phyloP scores from a whole-genome alignment of 2,888 invertebrate species.

The Drosophila buzzatii region DNA sequence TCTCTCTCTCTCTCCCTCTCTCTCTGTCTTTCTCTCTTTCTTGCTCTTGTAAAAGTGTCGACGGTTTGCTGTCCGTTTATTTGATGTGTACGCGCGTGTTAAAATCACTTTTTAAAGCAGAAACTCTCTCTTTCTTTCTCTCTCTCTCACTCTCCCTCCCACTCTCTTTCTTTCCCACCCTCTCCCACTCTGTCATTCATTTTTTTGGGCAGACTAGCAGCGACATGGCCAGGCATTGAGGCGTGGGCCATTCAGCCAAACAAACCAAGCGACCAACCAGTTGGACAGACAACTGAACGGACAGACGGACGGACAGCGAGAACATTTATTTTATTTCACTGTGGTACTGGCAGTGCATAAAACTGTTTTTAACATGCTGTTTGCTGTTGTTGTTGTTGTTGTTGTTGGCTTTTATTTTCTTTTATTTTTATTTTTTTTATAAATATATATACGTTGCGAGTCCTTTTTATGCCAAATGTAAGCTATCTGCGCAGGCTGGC shows the following conservation, averaged over 20 bases:
- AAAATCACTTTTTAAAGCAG: constrained; percentile 74
- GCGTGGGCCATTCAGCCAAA: constrained; percentile 63
- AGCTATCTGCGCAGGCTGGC: constrained; percentile 71
- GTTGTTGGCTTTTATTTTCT: constrained; percentile 5
- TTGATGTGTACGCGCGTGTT: constrained; percentile 43
- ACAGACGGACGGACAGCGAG: constrained; percentile 31
- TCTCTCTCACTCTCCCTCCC: no score
- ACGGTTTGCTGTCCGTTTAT: constrained; percentile 21
- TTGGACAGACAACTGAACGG: constrained; percentile 16
- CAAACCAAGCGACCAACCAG: constrained; percentile 35
- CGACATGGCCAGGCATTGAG: constrained; percentile 70
- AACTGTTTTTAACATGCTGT: constrained; percentile 74
- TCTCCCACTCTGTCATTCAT: background rate
- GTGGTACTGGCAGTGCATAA: constrained; percentile 73
- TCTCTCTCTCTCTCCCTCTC: background rate
- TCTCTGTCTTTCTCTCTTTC: background rate
- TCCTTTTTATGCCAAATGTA: constrained; percentile 79
- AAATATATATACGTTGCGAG: constrained; percentile 23
- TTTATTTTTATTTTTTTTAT: constrained; percentile 17
- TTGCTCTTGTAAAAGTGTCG: constrained; percentile 20
- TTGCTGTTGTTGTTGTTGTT: constrained; percentile 40
- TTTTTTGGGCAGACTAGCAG: constrained; percentile 24
- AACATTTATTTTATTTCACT: constrained; percentile 76
- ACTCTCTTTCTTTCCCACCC: background rate
- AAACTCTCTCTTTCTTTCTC: background rate